Evolutionary conservation across 2,797 vertebrate species (phyloP), one percentile per base, ranked within the genome.

Genomic region (Danionella dracula): DNA sequence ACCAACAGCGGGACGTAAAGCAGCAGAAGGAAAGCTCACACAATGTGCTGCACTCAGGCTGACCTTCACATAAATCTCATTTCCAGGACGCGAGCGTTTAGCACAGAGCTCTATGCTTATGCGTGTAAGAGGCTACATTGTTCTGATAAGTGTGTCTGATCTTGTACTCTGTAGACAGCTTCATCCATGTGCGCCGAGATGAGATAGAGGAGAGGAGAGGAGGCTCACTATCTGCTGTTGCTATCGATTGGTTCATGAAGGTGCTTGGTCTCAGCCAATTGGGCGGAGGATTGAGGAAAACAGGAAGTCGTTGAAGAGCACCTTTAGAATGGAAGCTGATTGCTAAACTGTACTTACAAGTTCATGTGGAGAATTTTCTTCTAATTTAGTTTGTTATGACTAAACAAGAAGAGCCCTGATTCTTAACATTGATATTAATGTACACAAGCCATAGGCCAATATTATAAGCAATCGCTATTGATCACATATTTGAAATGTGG

Each of bases 231-330:
- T 40, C 21, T 42, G 57, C 35, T 31, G 16, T 38, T 62, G 19
- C 10, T 66, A 61, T 57, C 34, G 38, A 70, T 46, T 23, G 4
- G 31, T 35, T 50, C 12, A 27, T 12, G 20, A 5, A 15, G 23
- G 29, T 53, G 56, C 42, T 65, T 49, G 2, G 12, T 61, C 17
- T 48, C 64, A 66, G 38, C 10, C 63, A 62, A 50, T 57, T 46
- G 44, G 44, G 13, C 57, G 66, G 15, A 44, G 13, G 20, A 51
- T 60, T 34, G 3, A 57, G 32, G 5, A 41, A 45, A 32, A 23
- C 45, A 53, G 13, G 27, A 60, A 19, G 48, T 64, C 16, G 12
- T 21, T 66, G 40, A 4, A 31, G 53, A 34, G 35, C 3, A 0
- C 19, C 19, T 7, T 2, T 13, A 32, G 23, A 45, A 35, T 56